Evolutionary conservation across 2,888 invertebrate species (phyloP).

Genomic region (Amphipyra berbera): DNA sequence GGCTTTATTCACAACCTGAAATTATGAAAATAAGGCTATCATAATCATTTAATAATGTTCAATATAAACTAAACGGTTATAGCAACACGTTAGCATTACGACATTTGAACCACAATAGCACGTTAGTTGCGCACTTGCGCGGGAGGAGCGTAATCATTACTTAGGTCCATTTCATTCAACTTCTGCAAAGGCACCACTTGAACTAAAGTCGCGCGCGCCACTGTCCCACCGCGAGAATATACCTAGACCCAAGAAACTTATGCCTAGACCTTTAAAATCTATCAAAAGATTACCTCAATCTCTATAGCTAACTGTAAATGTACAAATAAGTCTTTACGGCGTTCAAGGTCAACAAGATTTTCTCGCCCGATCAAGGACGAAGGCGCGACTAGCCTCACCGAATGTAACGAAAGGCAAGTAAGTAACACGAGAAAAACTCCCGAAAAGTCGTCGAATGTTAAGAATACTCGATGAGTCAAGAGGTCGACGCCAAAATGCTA

Average conservation of each 20-base stretch:
- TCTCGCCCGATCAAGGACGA: not conserved
- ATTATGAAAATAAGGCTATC: too few relatives aligned
- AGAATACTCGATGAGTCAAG: slow-evolving; percentile 8
- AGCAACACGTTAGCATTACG: too few relatives aligned
- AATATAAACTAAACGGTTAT: too few relatives aligned
- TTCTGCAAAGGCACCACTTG: too few relatives aligned
- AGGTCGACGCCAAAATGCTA: not conserved
- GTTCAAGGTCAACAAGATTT: slow-evolving; percentile 8
- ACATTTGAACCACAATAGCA: too few relatives aligned
- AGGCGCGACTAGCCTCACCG: not conserved
- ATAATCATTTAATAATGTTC: too few relatives aligned
- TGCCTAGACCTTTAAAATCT: not conserved
- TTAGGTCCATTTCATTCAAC: too few relatives aligned
- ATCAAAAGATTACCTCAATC: not conserved
- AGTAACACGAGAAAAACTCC: slow-evolving; percentile 3
- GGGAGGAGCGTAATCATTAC: too few relatives aligned
- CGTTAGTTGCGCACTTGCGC: too few relatives aligned
- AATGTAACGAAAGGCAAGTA: not conserved
- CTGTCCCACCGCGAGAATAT: not conserved
- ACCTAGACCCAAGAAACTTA: not conserved
- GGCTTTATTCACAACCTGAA: too few relatives aligned
- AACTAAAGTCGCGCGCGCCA: too few relatives aligned
- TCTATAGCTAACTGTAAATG: not conserved
- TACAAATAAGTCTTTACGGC: slow-evolving; percentile 4
- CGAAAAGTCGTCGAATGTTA: not conserved